These are phyloP conservation scores for Scaptomyza tumidula DNA, from an alignment of 2,888 invertebrate genomes.

Conservation along the genomic window DNA sequence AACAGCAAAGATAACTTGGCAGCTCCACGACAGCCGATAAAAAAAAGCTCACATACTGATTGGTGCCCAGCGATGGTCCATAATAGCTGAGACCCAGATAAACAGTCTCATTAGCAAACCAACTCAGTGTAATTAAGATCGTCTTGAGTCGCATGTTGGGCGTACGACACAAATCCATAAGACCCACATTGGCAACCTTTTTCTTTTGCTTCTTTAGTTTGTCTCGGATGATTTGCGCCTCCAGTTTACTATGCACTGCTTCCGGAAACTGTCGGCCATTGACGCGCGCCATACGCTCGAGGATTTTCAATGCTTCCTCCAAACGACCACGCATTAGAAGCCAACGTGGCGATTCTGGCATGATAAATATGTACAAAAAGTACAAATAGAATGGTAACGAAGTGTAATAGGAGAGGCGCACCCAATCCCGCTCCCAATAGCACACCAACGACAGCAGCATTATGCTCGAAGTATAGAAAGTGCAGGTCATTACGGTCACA, in stretches of 20 bases:
- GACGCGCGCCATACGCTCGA: constrained; percentile 91
- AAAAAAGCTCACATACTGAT: constrained; percentile 95
- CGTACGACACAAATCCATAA: constrained; percentile 86
- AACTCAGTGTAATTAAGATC: constrained; percentile 92
- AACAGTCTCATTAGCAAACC: constrained; percentile 97
- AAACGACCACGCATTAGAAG: constrained; percentile 92
- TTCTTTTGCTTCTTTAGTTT: constrained; percentile 86
- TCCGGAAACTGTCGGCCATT: constrained; percentile 91
- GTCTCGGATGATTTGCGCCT: constrained; percentile 89
- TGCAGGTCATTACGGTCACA: constrained; percentile 95
- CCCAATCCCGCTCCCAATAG: constrained; percentile 94
- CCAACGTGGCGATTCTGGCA: constrained; percentile 97
- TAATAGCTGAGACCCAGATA: constrained; percentile 96
- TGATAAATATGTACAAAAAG: constrained; percentile 92
- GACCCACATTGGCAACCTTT: constrained; percentile 83
- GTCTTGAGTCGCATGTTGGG: constrained; percentile 96
- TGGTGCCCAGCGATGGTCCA: constrained; percentile 93
- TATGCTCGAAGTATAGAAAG: constrained; percentile 94
- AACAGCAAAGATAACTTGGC: constrained; percentile 94
- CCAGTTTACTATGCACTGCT: constrained; percentile 89
- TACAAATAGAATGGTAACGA: constrained; percentile 94
- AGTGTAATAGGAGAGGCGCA: constrained; percentile 90
- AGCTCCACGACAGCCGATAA: constrained; percentile 94
- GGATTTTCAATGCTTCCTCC: constrained; percentile 91
- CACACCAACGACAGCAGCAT: constrained; percentile 93